These are phyloP conservation scores for Uloborus plumipes DNA, from an alignment of 2,888 invertebrate genomes.

Conservation along the genomic window DNA sequence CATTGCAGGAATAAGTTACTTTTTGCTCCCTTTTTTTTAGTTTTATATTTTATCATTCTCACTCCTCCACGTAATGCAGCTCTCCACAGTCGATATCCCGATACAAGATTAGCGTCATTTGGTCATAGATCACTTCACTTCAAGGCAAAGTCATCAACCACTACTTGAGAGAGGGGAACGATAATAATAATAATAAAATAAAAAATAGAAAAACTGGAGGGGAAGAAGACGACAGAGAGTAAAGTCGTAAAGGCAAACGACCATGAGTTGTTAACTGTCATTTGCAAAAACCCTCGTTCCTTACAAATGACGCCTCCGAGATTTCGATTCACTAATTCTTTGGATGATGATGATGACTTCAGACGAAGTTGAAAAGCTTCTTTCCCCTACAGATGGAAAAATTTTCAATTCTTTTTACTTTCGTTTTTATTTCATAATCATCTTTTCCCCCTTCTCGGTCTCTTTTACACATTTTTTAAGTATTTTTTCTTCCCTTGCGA, in stretches of 20 bases:
- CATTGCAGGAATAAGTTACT: no score
- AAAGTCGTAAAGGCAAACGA: conserved; percentile 56
- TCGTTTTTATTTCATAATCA: conserved; percentile 60
- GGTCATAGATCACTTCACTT: conserved; percentile 61
- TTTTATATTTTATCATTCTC: conserved; percentile 19
- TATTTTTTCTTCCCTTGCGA: neutral
- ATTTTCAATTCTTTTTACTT: conserved; percentile 30
- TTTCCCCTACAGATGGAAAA: neutral
- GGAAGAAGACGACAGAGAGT: conserved; percentile 23
- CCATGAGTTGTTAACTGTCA: conserved; percentile 64
- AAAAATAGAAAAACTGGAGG: neutral
- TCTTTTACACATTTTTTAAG: conserved; percentile 1
- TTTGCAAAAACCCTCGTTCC: conserved; percentile 58
- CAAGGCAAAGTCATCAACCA: conserved; percentile 61
- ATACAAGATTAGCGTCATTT: conserved; percentile 63
- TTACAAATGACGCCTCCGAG: conserved; percentile 54
- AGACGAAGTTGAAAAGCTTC: conserved; percentile 12
- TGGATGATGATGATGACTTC: conserved; percentile 59
- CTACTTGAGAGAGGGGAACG: conserved; percentile 41
- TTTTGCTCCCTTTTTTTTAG: conserved; percentile 9
- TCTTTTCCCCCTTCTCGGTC: conserved; percentile 20
- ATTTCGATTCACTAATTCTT: conserved; percentile 60
- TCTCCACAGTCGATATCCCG: conserved; percentile 51
- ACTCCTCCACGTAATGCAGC: conserved; percentile 28
- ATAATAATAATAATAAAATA: conserved; percentile 23